Conservation (phyloP, 1,140 invertebrate species). For the Drosophila santomea region DNA sequence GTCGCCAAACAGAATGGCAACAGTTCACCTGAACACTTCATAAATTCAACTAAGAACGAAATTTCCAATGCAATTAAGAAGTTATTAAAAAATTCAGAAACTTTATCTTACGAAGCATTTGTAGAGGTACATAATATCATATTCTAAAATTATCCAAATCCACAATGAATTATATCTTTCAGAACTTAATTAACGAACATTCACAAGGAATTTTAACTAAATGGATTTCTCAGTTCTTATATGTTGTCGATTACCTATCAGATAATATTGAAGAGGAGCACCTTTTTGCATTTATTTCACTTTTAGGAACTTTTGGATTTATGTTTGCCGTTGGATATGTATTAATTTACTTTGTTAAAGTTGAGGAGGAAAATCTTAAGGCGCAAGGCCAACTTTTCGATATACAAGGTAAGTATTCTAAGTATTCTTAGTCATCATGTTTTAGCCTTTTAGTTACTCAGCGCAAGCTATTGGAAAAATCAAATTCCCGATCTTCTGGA, state of each 20-base stretch:
- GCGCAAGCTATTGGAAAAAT: too few species aligned
- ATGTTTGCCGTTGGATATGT: constrained; percentile 93
- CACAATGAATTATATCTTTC: constrained; percentile 42
- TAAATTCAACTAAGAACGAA: constrained; percentile 90
- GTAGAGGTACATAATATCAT: constrained; percentile 85
- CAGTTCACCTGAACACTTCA: constrained; percentile 85
- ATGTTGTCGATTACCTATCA: constrained; percentile 90
- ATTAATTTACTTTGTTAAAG: constrained; percentile 94
- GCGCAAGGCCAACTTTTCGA: constrained; percentile 85
- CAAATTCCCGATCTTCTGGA: too few species aligned
- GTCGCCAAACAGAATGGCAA: constrained; percentile 85
- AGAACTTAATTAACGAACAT: constrained; percentile 91
- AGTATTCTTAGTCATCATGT: too few species aligned
- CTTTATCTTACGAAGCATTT: constrained; percentile 89
- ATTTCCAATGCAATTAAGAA: constrained; percentile 90
- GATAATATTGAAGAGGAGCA: constrained; percentile 92
- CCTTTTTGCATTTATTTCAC: constrained; percentile 92
- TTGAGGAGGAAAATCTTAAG: constrained; percentile 92
- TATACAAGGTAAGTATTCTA: constrained; percentile 64
- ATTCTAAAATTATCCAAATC: background rate
- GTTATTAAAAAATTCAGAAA: constrained; percentile 90
- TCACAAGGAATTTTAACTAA: constrained; percentile 90
- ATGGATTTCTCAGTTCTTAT: constrained; percentile 88
- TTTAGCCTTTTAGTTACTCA: too few species aligned
- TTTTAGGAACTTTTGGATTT: constrained; percentile 92